phyloP scores from a whole-genome alignment of 2,113 vertebrate genomes.

The Mola mola region DNA sequence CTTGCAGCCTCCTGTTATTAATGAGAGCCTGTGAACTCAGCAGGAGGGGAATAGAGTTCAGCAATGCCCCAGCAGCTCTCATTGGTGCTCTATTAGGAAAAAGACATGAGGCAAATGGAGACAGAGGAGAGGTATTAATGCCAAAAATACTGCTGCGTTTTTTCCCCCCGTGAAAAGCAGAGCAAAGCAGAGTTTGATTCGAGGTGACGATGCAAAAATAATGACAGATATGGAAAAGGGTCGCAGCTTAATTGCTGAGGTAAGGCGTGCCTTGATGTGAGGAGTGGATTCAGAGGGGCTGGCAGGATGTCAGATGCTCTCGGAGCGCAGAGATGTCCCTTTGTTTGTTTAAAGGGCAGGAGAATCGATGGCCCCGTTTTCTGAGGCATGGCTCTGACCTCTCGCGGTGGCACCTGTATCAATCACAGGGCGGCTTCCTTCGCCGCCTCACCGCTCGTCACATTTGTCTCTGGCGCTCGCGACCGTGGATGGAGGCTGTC shows the following conservation, averaged over 20 bases:
- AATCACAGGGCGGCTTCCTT: constrained; percentile 67
- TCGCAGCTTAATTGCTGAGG: not conserved
- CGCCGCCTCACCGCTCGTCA: constrained; percentile 69
- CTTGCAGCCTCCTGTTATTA: constrained; percentile 62
- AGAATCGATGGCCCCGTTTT: constrained; percentile 78
- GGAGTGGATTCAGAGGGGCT: constrained; percentile 46
- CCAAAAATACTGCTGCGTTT: constrained; percentile 43
- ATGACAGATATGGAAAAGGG: constrained; percentile 1
- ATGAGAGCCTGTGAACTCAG: constrained; percentile 65
- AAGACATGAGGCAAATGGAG: constrained; percentile 58
- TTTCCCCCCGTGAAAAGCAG: constrained; percentile 7
- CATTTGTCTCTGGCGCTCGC: constrained; percentile 66
- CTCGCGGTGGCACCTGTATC: constrained; percentile 78
- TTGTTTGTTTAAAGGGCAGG: constrained; percentile 83
- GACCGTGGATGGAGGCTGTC: constrained; percentile 42
- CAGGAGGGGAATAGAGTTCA: constrained; percentile 62
- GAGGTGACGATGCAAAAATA: constrained; percentile 25
- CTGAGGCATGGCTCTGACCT: constrained; percentile 82
- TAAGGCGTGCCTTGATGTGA: constrained; percentile 18
- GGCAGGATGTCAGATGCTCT: constrained; percentile 14
- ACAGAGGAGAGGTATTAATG: constrained; percentile 51
- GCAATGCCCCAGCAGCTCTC: constrained; percentile 56
- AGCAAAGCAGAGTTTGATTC: constrained; percentile 6
- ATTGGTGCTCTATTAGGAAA: constrained; percentile 44
- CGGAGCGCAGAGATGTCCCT: constrained; percentile 64